Evolutionary conservation across 2,888 invertebrate species (phyloP).

Genomic region (Phrixothrix hirtus): DNA sequence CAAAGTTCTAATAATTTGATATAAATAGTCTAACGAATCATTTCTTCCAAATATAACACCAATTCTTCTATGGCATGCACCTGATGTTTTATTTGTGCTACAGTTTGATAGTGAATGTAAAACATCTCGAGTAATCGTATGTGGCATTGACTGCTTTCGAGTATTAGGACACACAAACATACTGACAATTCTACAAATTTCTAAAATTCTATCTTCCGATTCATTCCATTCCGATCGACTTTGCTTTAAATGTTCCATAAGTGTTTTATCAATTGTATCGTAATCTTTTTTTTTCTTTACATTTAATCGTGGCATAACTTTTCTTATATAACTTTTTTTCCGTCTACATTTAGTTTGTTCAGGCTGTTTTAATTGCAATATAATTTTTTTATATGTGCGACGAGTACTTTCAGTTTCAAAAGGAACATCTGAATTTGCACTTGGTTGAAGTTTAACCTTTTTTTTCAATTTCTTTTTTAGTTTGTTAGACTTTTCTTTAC

Average conservation of each 20-base stretch:
- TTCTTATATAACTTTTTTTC: slow-evolving; percentile 7
- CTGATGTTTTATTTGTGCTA: slow-evolving; percentile 69
- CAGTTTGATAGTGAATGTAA: slow-evolving; percentile 57
- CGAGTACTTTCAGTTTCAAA: neutral
- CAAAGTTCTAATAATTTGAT: slow-evolving; percentile 18
- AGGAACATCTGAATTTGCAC: neutral
- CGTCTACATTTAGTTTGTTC: neutral
- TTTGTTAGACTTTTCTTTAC: neutral
- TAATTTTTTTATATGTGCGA: neutral
- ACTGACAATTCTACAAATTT: slow-evolving; percentile 68
- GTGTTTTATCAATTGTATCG: slow-evolving; percentile 68
- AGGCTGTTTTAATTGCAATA: neutral
- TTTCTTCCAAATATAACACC: slow-evolving; percentile 36
- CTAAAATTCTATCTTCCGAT: slow-evolving; percentile 70
- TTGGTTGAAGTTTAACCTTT: neutral
- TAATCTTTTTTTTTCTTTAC: slow-evolving; percentile 46
- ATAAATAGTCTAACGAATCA: slow-evolving; percentile 12
- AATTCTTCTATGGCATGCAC: slow-evolving; percentile 68
- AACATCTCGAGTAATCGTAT: slow-evolving; percentile 61
- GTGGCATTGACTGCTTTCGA: slow-evolving; percentile 54
- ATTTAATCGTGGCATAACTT: slow-evolving; percentile 25
- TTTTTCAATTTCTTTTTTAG: neutral
- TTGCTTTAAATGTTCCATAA: slow-evolving; percentile 65
- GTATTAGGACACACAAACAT: slow-evolving; percentile 59
- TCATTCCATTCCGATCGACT: slow-evolving; percentile 66